Conservation (phyloP, 2,113 vertebrate species). For the Ceyx margarethae region DNA sequence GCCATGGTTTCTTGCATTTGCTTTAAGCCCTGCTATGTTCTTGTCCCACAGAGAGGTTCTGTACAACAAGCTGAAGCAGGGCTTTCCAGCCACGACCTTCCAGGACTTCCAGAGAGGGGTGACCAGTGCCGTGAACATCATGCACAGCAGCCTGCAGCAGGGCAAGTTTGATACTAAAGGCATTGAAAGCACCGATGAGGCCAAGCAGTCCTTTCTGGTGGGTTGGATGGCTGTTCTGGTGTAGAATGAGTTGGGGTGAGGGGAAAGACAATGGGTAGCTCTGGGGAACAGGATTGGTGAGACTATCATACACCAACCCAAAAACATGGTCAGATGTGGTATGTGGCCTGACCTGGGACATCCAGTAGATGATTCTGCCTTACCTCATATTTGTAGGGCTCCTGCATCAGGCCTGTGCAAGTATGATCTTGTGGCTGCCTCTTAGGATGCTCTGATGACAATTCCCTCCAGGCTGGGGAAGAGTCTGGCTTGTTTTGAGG, state of each 20-base stretch:
- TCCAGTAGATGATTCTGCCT: not conserved
- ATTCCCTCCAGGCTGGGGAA: not conserved
- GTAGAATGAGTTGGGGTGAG: not conserved
- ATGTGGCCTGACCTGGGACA: not conserved
- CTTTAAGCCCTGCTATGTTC: not conserved
- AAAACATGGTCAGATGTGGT: not conserved
- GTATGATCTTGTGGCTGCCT: not conserved
- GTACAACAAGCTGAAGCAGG: constrained; percentile 89
- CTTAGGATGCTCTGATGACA: not conserved
- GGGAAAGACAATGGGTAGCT: not conserved
- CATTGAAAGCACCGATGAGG: constrained; percentile 92
- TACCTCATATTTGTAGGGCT: not conserved
- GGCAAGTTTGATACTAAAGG: constrained; percentile 96
- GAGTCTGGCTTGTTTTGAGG: not conserved
- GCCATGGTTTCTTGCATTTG: not conserved
- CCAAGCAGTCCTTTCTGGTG: constrained; percentile 96
- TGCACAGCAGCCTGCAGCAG: constrained; percentile 98
- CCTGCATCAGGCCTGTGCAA: not conserved
- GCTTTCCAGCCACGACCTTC: constrained; percentile 93
- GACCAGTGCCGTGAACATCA: constrained; percentile 95
- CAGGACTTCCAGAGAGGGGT: constrained; percentile 97
- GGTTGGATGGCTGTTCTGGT: not conserved
- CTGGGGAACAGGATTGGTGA: not conserved
- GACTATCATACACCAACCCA: not conserved
- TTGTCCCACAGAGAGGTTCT: constrained; percentile 84